Conservation (phyloP, 2,888 invertebrate genomes). For the Drosophila lutescens region DNA sequence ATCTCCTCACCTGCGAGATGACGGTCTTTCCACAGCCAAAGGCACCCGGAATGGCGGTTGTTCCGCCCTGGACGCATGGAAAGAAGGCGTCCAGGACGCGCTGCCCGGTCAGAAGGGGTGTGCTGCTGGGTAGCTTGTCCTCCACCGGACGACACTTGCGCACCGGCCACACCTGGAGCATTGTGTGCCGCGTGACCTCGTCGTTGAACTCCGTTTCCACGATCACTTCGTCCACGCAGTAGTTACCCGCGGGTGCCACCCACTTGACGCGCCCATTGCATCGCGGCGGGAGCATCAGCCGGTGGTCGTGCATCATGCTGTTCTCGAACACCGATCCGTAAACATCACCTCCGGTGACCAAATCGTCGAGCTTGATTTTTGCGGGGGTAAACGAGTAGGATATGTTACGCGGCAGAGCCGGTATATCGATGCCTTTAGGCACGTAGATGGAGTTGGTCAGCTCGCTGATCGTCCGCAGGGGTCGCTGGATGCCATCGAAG, state of each 20-base stretch:
- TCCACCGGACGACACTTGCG: conserved; percentile 97
- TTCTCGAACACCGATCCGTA: conserved; percentile 98
- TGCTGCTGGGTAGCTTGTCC: conserved; percentile 99
- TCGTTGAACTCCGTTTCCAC: conserved; percentile 99
- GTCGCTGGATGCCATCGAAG: conserved; percentile 99
- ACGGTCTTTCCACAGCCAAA: conserved; percentile 99
- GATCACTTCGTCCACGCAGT: conserved; percentile 95
- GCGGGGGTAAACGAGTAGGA: conserved; percentile 96
- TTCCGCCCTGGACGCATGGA: conserved; percentile 99
- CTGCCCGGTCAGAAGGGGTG: conserved; percentile 98
- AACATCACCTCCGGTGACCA: conserved; percentile 98
- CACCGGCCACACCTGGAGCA: conserved; percentile 99
- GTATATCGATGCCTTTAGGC: conserved; percentile 98
- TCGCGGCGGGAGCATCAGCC: conserved; percentile 95
- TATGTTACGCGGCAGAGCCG: conserved; percentile 90
- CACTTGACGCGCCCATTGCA: conserved; percentile 98
- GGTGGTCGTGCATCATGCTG: conserved; percentile 95
- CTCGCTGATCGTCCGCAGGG: conserved; percentile 97
- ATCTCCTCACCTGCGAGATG: conserved; percentile 88
- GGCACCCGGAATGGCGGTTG: conserved; percentile 99
- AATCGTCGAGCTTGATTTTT: conserved; percentile 93
- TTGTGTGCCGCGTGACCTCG: conserved; percentile 93
- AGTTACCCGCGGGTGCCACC: conserved; percentile 96
- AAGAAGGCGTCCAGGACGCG: conserved; percentile 98
- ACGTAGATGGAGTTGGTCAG: conserved; percentile 98